Evolutionary conservation across 2,797 vertebrate species (phyloP).

Genomic region (Anguilla pacifica): DNA sequence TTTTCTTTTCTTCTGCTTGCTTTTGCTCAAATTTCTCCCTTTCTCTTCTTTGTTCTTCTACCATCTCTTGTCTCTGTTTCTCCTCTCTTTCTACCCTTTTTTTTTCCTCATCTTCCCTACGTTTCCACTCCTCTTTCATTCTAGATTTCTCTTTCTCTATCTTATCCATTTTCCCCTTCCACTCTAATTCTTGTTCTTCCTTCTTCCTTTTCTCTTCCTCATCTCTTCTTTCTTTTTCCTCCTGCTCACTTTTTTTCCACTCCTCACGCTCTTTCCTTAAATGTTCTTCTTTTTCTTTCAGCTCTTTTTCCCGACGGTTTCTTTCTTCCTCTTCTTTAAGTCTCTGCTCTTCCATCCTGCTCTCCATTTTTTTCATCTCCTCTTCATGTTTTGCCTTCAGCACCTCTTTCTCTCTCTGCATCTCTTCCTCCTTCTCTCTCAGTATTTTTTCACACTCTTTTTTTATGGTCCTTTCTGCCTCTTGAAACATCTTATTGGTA

Average conservation of each 20-base stretch:
- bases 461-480: background rate
- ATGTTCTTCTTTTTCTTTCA: background rate
- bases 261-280: background rate
- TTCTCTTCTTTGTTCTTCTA: background rate
- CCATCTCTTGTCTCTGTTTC: too few species aligned
- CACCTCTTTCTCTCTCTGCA: background rate
- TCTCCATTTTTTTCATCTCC: background rate
- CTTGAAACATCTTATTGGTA: conserved; percentile 14
- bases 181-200: background rate
- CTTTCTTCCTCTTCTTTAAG: background rate
- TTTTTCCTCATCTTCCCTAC: background rate
- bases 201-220: background rate
- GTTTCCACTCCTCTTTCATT: background rate
- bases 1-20: background rate
- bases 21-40: background rate
- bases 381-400: conserved; percentile 9
- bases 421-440: background rate
- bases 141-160: background rate
- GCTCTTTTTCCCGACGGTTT: background rate
- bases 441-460: conserved; percentile 7
- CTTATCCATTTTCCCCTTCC: background rate
- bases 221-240: background rate
- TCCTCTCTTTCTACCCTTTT: background rate
- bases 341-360: background rate
- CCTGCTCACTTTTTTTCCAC: background rate